Conservation (phyloP, 1,140 invertebrate genomes). For the Neodiprion fabricii region DNA sequence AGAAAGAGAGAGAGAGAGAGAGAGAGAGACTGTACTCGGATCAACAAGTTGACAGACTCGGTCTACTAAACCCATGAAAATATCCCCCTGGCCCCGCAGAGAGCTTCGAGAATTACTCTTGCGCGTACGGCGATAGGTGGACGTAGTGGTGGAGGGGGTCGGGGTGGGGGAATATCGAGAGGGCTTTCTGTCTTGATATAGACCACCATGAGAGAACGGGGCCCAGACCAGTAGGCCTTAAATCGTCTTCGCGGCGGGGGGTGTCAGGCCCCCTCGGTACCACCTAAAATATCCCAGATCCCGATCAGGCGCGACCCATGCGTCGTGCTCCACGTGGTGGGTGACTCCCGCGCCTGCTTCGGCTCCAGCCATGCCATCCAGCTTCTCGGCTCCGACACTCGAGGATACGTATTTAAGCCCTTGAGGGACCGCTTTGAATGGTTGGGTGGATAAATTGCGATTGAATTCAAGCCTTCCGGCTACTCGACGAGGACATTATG, state of each 20-base stretch:
- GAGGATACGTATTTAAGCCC: background rate
- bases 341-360: slow-evolving; percentile 8
- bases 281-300: slow-evolving; percentile 45
- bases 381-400: background rate
- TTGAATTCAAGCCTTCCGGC: background rate
- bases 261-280: slow-evolving; percentile 36
- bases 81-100: too few species aligned
- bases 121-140: background rate
- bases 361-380: background rate
- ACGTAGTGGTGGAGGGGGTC: slow-evolving; percentile 9
- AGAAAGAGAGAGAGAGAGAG: too few species aligned
- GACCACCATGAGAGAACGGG: slow-evolving; percentile 49
- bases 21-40: too few species aligned
- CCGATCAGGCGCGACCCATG: slow-evolving; percentile 35
- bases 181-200: slow-evolving; percentile 47
- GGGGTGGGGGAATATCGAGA: slow-evolving; percentile 35
- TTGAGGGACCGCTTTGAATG: background rate
- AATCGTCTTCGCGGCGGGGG: slow-evolving; percentile 51
- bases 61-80: too few species aligned
- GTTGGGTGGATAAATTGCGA: background rate
- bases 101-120: too few species aligned
- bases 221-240: slow-evolving; percentile 44
- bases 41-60: too few species aligned
- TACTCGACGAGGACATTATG: background rate
- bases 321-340: slow-evolving; percentile 17